Percentiles rank a stretch among this genome's conserved stretches.
Conservation (phyloP, 1,140 invertebrate genomes). For the Papilio xuthus region DNA sequence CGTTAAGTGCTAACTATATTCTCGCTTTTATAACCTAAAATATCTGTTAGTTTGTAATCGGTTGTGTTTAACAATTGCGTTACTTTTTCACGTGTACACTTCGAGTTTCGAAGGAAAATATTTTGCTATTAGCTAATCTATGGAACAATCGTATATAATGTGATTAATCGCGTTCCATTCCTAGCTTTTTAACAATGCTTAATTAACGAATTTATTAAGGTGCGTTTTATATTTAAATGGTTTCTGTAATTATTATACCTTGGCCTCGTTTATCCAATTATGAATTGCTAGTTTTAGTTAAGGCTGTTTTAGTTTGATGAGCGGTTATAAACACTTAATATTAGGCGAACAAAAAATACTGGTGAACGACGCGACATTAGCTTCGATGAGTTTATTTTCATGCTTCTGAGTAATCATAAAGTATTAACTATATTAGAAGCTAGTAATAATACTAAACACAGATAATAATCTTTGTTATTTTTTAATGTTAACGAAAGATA, state of each 20-base stretch:
- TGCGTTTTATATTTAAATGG: conserved; percentile 53
- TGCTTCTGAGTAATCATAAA: background rate
- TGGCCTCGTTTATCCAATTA: conserved; percentile 18
- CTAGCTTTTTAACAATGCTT: conserved; percentile 54
- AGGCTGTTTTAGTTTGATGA: conserved; percentile 15
- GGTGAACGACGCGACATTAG: background rate
- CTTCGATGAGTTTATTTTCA: background rate
- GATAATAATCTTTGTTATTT: background rate
- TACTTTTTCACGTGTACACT: conserved; percentile 8
- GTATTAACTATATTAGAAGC: background rate
- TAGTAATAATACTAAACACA: too few relatives aligned
- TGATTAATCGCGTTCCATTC: conserved; percentile 53
- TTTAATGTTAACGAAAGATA: background rate
- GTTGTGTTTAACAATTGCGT: background rate
- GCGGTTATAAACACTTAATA: background rate
- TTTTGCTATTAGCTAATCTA: conserved; percentile 16
- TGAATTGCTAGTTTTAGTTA: conserved; percentile 19
- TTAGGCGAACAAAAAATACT: background rate
- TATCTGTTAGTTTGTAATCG: conserved; percentile 18
- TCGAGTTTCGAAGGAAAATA: conserved; percentile 6
- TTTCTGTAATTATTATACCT: conserved; percentile 34
- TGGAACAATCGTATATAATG: conserved; percentile 48
- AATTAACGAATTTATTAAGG: conserved; percentile 65
- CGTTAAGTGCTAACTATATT: conserved; percentile 30
- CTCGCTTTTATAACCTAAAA: conserved; percentile 18